A percentile compares a stretch with the other conserved stretches of the same genome.
These are phyloP conservation scores for Nycticorax nycticorax DNA, from an alignment of 2,113 vertebrate genomes.

Conservation along the genomic window DNA sequence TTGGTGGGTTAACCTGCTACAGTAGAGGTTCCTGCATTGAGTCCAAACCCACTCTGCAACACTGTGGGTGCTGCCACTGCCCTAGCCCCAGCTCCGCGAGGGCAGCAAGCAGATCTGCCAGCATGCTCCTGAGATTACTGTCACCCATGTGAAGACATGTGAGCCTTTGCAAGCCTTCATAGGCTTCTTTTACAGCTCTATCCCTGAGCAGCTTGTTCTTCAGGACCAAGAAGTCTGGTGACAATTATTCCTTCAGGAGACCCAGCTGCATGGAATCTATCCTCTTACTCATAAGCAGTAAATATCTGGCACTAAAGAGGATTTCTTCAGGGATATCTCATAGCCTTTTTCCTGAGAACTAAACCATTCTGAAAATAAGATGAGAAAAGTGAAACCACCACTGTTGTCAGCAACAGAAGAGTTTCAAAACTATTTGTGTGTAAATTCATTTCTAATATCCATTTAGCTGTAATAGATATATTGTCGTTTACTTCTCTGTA, in stretches of 20 bases:
- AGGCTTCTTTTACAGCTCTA: constrained; percentile 50
- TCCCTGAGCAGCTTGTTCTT: constrained; percentile 72
- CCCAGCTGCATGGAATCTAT: constrained; percentile 63
- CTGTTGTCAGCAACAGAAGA: neutral
- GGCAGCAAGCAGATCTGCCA: constrained; percentile 24
- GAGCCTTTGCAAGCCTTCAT: constrained; percentile 51
- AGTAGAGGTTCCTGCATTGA: constrained; percentile 38
- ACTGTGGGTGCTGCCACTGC: constrained; percentile 50
- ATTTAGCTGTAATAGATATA: neutral
- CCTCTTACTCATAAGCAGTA: constrained; percentile 74
- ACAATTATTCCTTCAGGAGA: constrained; percentile 63
- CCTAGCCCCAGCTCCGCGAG: constrained; percentile 68
- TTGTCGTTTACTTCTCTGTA: neutral
- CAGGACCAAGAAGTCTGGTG: constrained; percentile 67
- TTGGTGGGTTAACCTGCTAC: constrained; percentile 63
- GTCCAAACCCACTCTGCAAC: constrained; percentile 49
- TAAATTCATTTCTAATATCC: neutral
- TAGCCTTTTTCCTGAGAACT: constrained; percentile 74
- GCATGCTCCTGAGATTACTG: constrained; percentile 51
- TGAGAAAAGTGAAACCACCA: neutral
- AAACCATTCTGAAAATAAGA: constrained; percentile 66
- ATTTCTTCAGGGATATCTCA: constrained; percentile 69
- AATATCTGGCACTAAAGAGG: constrained; percentile 65
- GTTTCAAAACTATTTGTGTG: neutral
- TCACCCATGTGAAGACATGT: constrained; percentile 52